A percentile compares a stretch with the other conserved stretches of the same genome.
These are phyloP conservation scores for Cyrtodaria siliqua DNA, from an alignment of 2,888 invertebrate species.

Conservation along the genomic window DNA sequence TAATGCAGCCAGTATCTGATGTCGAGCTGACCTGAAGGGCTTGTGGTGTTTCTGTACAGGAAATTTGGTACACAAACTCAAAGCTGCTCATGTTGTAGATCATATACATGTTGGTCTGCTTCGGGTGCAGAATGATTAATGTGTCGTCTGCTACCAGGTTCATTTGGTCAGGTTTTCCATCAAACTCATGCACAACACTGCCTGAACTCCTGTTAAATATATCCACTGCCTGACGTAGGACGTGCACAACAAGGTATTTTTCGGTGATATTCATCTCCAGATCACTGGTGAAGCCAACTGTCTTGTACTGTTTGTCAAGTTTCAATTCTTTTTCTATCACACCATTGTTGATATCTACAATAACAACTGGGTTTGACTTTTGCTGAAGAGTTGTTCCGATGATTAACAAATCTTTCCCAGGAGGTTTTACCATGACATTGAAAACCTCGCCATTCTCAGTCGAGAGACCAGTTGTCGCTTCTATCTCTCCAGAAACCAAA, in stretches of 20 bases:
- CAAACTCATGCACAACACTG: constrained; percentile 63
- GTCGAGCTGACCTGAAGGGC: constrained; percentile 25
- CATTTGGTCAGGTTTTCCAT: constrained; percentile 57
- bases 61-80: constrained; percentile 50
- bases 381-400: constrained; percentile 67
- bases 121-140: constrained; percentile 58
- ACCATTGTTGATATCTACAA: constrained; percentile 64
- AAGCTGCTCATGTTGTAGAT: constrained; percentile 51
- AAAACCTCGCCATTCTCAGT: constrained; percentile 51
- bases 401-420: constrained; percentile 56
- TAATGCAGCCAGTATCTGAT: constrained; percentile 39
- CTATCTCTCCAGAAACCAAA: constrained; percentile 67
- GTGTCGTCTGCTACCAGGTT: constrained; percentile 52
- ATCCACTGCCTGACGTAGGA: constrained; percentile 59
- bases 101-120: constrained; percentile 57
- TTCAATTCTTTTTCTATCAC: constrained; percentile 56
- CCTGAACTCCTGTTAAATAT: constrained; percentile 60
- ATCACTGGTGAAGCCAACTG: constrained; percentile 69
- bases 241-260: constrained; percentile 54
- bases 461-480: constrained; percentile 47
- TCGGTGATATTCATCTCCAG: constrained; percentile 61
- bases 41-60: constrained; percentile 41
- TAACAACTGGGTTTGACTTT: constrained; percentile 64
- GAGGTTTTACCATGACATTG: constrained; percentile 64
- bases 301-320: constrained; percentile 68